Evolutionary conservation across 1,140 invertebrate genomes (phyloP).

Genomic region (Ostrea edulis): DNA sequence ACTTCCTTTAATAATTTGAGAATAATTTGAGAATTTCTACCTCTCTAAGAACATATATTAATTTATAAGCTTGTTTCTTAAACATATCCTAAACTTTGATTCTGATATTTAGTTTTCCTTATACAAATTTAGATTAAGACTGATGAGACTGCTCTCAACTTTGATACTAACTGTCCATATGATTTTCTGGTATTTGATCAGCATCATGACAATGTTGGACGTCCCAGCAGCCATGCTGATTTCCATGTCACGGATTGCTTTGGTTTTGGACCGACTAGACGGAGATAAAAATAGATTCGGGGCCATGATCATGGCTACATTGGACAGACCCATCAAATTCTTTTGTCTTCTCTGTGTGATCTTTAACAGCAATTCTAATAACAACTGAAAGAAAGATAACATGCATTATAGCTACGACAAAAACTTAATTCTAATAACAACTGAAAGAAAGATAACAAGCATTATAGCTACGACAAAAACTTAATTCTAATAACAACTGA

Average conservation of each 20-base stretch:
- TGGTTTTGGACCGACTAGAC: constrained; percentile 63
- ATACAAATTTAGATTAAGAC: background rate
- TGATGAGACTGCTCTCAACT: background rate
- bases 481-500: constrained; percentile 88
- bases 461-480: no score
- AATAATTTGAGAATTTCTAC: no score
- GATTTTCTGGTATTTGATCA: constrained; percentile 87
- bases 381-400: constrained; percentile 80
- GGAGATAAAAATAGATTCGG: constrained; percentile 92
- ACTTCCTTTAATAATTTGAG: no score
- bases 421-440: constrained; percentile 88
- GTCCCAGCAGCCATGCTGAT: constrained; percentile 90
- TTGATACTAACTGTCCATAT: constrained; percentile 86
- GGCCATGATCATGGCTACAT: constrained; percentile 95
- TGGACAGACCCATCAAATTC: constrained; percentile 94
- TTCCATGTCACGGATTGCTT: constrained; percentile 80
- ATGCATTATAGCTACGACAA: no score
- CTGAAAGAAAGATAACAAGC: constrained; percentile 74
- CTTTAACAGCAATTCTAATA: constrained; percentile 88
- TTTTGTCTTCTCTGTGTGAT: constrained; percentile 86
- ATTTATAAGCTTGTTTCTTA: no score
- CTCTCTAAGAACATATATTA: no score
- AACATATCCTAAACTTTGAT: no score
- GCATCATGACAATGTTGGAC: constrained; percentile 88
- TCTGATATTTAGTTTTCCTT: no score